These are phyloP conservation scores for Spheniscus mendiculus DNA, from an alignment of 2,113 vertebrate species.

Conservation along the genomic window DNA sequence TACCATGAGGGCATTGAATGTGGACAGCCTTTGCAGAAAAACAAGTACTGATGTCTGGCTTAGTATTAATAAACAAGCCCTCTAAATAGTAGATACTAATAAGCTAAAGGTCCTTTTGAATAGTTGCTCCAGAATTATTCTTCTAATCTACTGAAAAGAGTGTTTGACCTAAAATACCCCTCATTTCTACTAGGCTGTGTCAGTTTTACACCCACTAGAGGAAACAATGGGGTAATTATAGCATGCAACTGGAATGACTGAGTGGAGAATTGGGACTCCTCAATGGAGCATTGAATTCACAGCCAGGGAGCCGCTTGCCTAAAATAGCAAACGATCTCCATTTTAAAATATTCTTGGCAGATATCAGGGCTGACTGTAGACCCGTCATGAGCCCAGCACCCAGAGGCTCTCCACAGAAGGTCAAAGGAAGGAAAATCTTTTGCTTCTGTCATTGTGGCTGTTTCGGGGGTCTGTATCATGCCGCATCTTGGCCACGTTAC, in stretches of 20 bases:
- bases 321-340: background rate
- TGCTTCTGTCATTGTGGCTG: background rate
- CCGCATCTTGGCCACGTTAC: fast-evolving
- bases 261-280: background rate
- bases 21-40: background rate
- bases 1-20: background rate
- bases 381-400: background rate
- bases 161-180: background rate
- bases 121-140: background rate
- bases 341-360: background rate
- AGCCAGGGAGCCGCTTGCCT: background rate
- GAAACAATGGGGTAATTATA: conserved; percentile 9
- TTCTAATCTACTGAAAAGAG: background rate
- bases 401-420: background rate
- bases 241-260: background rate
- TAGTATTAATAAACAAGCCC: background rate
- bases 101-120: background rate
- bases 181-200: background rate
- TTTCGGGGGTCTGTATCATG: background rate
- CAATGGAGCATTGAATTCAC: background rate
- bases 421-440: background rate
- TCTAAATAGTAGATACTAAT: background rate
- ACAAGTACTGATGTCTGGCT: background rate
- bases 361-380: background rate
- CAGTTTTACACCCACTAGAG: background rate